A percentile compares a stretch with the other conserved stretches of the same genome.
These are phyloP conservation scores for Amblyopsis rosae DNA, from an alignment of 2,113 vertebrate genomes.

Conservation along the genomic window DNA sequence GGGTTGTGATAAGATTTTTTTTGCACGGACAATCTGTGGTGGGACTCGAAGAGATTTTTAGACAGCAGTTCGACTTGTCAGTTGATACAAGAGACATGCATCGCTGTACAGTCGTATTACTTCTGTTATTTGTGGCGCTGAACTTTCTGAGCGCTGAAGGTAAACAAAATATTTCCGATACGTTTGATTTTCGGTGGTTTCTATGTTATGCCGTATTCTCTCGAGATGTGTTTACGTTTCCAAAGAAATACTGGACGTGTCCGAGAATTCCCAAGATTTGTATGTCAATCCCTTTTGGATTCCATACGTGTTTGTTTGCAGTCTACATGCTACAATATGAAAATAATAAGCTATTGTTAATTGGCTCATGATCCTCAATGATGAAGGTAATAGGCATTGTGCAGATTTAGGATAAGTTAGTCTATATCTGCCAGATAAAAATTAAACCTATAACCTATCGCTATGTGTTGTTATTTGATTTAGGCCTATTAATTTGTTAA, in stretches of 20 bases:
- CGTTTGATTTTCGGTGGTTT: not conserved
- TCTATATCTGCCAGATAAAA: too few species aligned
- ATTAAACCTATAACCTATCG: not conserved
- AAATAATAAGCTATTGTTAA: too few species aligned
- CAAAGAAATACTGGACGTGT: too few species aligned
- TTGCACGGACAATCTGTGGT: not conserved
- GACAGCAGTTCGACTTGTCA: not conserved
- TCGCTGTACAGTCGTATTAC: slow-evolving; percentile 83
- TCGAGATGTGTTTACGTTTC: not conserved
- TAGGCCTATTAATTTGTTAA: not conserved
- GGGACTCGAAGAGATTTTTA: slow-evolving; percentile 10
- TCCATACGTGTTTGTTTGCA: too few species aligned
- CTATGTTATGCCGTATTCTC: not conserved
- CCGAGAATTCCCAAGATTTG: too few species aligned
- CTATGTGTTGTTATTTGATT: not conserved
- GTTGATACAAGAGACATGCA: slow-evolving; percentile 80
- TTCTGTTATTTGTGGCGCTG: slow-evolving; percentile 85
- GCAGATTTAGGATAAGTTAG: too few species aligned
- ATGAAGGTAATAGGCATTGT: too few species aligned
- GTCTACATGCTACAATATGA: too few species aligned
- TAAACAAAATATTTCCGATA: slow-evolving; percentile 60
- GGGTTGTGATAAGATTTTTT: not conserved
- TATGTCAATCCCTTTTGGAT: too few species aligned
- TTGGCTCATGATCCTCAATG: too few species aligned
- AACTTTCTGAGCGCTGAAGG: slow-evolving; percentile 86